A percentile compares a stretch with the other conserved stretches of the same genome.
phyloP scores from a whole-genome alignment of 2,888 invertebrate species.

The Tachina grossa region DNA sequence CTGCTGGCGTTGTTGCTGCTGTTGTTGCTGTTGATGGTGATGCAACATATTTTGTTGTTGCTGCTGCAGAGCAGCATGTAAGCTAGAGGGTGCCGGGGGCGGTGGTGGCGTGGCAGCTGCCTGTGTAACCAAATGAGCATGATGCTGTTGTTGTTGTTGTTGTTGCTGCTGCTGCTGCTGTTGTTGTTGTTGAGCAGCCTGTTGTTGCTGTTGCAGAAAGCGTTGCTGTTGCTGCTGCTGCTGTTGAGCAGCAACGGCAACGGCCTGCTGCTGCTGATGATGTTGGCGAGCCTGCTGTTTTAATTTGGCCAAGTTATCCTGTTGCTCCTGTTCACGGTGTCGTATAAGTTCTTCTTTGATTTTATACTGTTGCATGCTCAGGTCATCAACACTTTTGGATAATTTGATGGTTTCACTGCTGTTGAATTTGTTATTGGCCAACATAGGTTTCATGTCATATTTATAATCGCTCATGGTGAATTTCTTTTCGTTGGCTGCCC shows the following conservation, averaged over 20 bases:
- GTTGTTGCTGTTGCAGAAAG: slow-evolving; percentile 63
- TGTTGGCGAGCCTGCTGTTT: slow-evolving; percentile 79
- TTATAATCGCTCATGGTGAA: slow-evolving; percentile 77
- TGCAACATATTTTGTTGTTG: slow-evolving; percentile 75
- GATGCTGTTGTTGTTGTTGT: slow-evolving; percentile 69
- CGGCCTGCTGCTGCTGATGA: slow-evolving; percentile 78
- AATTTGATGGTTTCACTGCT: slow-evolving; percentile 78
- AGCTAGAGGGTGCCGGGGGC: slow-evolving; percentile 68
- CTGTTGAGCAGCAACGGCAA: slow-evolving; percentile 75
- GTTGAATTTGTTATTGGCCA: slow-evolving; percentile 78
- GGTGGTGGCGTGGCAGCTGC: slow-evolving; percentile 66
- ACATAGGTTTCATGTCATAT: slow-evolving; percentile 79
- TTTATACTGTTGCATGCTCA: slow-evolving; percentile 78
- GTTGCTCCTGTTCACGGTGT: slow-evolving; percentile 79
- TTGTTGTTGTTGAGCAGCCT: slow-evolving; percentile 61
- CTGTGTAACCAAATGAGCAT: slow-evolving; percentile 63
- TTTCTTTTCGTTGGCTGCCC: slow-evolving; percentile 77
- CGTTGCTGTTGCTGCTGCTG: slow-evolving; percentile 77
- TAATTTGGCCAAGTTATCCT: slow-evolving; percentile 80
- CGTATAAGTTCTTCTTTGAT: slow-evolving; percentile 79
- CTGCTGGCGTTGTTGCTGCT: slow-evolving; percentile 77
- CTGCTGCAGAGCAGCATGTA: slow-evolving; percentile 73
- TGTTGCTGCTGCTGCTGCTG: slow-evolving; percentile 71
- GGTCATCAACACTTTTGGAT: slow-evolving; percentile 79
- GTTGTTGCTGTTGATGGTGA: slow-evolving; percentile 76